These are phyloP conservation scores for Amblyopsis hoosieri DNA, from an alignment of 2,797 vertebrate genomes.

Conservation along the genomic window DNA sequence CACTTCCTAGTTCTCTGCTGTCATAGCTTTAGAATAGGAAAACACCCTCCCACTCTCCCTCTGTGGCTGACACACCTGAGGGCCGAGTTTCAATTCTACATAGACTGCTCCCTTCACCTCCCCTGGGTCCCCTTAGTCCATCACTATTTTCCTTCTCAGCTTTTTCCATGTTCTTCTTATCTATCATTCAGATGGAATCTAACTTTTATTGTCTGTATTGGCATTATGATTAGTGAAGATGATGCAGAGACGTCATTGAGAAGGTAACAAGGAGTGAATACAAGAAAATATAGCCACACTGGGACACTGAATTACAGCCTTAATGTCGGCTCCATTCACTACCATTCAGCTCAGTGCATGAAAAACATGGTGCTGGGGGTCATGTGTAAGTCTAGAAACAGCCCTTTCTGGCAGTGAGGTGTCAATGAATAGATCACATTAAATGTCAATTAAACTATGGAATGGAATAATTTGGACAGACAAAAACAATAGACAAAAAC, in stretches of 20 bases:
- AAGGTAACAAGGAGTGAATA: slow-evolving; percentile 9
- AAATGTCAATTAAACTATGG: too few species aligned
- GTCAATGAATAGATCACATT: too few species aligned
- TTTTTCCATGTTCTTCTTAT: slow-evolving; percentile 12
- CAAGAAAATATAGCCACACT: not conserved
- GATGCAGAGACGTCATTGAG: slow-evolving; percentile 21
- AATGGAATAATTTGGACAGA: too few species aligned
- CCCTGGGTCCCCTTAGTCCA: not conserved
- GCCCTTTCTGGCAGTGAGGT: too few species aligned
- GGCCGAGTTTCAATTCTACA: slow-evolving; percentile 63
- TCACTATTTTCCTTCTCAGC: slow-evolving; percentile 2
- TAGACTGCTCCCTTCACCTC: slow-evolving; percentile 33
- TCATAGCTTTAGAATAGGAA: slow-evolving; percentile 57
- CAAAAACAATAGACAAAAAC: too few species aligned
- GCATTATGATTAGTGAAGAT: slow-evolving; percentile 31
- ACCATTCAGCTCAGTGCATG: not conserved
- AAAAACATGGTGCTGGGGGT: not conserved
- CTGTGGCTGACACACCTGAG: slow-evolving; percentile 69
- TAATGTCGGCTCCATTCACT: not conserved
- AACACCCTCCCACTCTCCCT: slow-evolving; percentile 67
- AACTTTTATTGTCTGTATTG: slow-evolving; percentile 30
- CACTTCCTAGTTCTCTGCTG: slow-evolving; percentile 74
- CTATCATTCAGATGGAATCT: slow-evolving; percentile 26
- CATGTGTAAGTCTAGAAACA: not conserved
- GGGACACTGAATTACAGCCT: not conserved